These are phyloP conservation scores for Brachyistius frenatus DNA, from an alignment of 2,113 vertebrate genomes.

Conservation along the genomic window DNA sequence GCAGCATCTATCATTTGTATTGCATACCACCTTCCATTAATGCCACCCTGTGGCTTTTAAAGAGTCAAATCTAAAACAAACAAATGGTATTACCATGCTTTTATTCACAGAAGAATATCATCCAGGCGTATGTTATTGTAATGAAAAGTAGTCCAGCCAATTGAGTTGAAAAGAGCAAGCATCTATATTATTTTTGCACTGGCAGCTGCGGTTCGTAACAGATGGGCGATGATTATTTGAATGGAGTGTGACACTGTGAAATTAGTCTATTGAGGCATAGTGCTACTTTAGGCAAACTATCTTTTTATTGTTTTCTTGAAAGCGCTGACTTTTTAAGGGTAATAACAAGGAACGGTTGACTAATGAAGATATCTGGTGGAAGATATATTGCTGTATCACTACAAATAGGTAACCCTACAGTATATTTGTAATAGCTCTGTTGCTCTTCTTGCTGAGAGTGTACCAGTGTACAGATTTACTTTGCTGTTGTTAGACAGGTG, in stretches of 20 bases:
- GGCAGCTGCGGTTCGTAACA: constrained; percentile 68
- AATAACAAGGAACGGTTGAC: constrained; percentile 17
- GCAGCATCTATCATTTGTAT: constrained; percentile 69
- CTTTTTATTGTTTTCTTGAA: constrained; percentile 55
- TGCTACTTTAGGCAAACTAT: constrained; percentile 44
- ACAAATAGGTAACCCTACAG: not conserved
- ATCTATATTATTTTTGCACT: constrained; percentile 64
- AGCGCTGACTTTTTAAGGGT: constrained; percentile 24
- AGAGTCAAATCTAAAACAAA: constrained; percentile 69
- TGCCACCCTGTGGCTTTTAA: constrained; percentile 69
- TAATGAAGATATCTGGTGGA: not conserved
- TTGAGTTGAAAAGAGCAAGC: constrained; percentile 52
- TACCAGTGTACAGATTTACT: no score
- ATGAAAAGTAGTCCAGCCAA: constrained; percentile 62
- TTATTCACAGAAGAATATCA: constrained; percentile 66
- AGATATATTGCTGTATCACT: not conserved
- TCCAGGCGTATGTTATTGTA: constrained; percentile 66
- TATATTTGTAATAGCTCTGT: not conserved
- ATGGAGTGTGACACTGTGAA: constrained; percentile 65
- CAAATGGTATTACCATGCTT: constrained; percentile 56
- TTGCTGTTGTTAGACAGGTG: no score
- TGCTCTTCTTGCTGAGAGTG: not conserved
- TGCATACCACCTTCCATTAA: constrained; percentile 64
- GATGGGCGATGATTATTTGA: constrained; percentile 65
- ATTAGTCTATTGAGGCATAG: constrained; percentile 58